phyloP scores from a whole-genome alignment of 2,888 invertebrate genomes.

The Pandemis corylana region DNA sequence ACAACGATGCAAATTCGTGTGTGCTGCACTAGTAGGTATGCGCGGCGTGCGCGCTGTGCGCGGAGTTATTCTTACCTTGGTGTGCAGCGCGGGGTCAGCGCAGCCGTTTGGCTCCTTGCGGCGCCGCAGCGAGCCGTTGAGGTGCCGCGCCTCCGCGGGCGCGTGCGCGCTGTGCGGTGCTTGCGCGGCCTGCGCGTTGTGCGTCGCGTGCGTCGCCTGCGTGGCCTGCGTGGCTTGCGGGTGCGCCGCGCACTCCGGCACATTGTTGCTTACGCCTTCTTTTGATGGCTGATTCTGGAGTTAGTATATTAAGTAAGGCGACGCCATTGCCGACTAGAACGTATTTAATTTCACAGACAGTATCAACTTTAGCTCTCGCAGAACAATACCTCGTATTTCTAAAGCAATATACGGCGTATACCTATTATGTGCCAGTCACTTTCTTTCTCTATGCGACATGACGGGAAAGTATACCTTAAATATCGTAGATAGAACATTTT shows the following conservation, averaged over 20 bases:
- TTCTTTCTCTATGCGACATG: too few species aligned
- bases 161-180: not conserved
- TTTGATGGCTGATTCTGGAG: slow-evolving; percentile 48
- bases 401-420: too few species aligned
- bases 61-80: slow-evolving; percentile 54
- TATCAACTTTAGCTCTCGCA: too few species aligned
- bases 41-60: too few species aligned
- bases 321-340: not conserved
- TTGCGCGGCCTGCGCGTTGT: not conserved
- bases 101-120: slow-evolving; percentile 66
- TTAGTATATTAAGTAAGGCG: not conserved
- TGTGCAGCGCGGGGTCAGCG: slow-evolving; percentile 58
- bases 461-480: too few species aligned
- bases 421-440: too few species aligned
- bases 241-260: slow-evolving; percentile 24
- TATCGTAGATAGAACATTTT: too few species aligned
- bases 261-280: slow-evolving; percentile 33
- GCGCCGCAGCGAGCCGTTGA: slow-evolving; percentile 67
- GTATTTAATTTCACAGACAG: too few species aligned
- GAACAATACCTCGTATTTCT: too few species aligned
- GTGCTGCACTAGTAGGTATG: too few species aligned
- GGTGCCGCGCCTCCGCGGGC: slow-evolving; percentile 54
- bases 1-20: too few species aligned
- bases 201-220: slow-evolving; percentile 7
- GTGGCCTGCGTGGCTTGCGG: slow-evolving; percentile 42